These are phyloP conservation scores for Eurypyga helias DNA, from an alignment of 2,113 vertebrate species.

Conservation along the genomic window DNA sequence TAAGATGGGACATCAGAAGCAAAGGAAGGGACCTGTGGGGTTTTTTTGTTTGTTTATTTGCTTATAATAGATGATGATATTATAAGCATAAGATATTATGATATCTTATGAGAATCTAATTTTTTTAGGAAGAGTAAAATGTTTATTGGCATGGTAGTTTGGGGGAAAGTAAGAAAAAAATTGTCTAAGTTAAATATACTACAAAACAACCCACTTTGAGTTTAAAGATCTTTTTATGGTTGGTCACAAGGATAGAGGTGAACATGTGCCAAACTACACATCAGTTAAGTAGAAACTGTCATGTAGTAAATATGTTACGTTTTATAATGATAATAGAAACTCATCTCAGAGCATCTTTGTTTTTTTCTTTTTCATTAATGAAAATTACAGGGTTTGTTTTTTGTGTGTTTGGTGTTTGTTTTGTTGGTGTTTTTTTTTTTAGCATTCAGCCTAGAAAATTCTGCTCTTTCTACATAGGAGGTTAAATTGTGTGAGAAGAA, in stretches of 20 bases:
- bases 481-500: neutral
- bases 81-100: too few relatives aligned
- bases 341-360: neutral
- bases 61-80: neutral
- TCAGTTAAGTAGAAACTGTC: neutral
- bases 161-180: neutral
- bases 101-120: neutral
- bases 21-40: fast-evolving
- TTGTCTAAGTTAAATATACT: neutral
- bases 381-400: neutral
- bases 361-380: neutral
- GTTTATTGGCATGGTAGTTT: neutral
- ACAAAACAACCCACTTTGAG: neutral
- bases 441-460: neutral
- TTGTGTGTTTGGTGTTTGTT: too few relatives aligned
- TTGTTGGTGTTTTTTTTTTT: neutral
- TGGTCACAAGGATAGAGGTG: neutral
- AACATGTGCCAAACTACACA: neutral
- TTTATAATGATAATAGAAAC: neutral
- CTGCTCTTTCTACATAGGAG: neutral
- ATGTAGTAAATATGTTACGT: neutral
- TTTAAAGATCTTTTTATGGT: neutral
- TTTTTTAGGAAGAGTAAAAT: neutral
- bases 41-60: neutral
- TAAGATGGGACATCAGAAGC: neutral